Percentiles rank a stretch among this genome's conserved stretches.
Evolutionary conservation across 2,888 invertebrate genomes (phyloP).

Genomic region (Andrena camellia): DNA sequence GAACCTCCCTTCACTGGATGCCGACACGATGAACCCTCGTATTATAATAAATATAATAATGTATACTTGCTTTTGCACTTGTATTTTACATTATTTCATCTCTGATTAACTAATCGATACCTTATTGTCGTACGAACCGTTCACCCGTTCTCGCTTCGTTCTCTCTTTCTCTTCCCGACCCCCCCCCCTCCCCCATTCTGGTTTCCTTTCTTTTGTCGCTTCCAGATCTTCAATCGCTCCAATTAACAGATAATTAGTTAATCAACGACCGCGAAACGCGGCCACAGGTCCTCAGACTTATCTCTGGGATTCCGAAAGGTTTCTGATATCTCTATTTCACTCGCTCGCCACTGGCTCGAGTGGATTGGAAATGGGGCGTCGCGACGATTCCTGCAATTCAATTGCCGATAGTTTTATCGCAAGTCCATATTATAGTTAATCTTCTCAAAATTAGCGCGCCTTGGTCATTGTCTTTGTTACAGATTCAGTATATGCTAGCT

Average conservation of each 20-base stretch:
- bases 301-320: neutral
- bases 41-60: constrained; percentile 84
- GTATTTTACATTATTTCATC: constrained; percentile 83
- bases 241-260: constrained; percentile 38
- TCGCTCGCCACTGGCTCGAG: neutral
- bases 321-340: constrained; percentile 11
- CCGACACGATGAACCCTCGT: constrained; percentile 55
- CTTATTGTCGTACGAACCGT: constrained; percentile 85
- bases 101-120: constrained; percentile 84
- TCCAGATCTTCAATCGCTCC: neutral
- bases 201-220: neutral
- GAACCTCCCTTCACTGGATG: constrained; percentile 27
- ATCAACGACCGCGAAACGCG: constrained; percentile 35
- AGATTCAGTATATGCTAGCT: neutral
- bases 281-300: constrained; percentile 40
- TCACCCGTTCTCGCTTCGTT: constrained; percentile 67
- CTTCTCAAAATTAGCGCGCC: too few species aligned
- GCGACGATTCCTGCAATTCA: neutral
- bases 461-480: neutral
- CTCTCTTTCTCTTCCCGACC: neutral
- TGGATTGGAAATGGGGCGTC: constrained; percentile 8
- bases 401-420: neutral
- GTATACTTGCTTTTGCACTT: constrained; percentile 83
- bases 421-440: neutral
- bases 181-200: neutral